These are phyloP conservation scores for Spicauda simplicius DNA, from an alignment of 2,888 invertebrate genomes.

Conservation along the genomic window DNA sequence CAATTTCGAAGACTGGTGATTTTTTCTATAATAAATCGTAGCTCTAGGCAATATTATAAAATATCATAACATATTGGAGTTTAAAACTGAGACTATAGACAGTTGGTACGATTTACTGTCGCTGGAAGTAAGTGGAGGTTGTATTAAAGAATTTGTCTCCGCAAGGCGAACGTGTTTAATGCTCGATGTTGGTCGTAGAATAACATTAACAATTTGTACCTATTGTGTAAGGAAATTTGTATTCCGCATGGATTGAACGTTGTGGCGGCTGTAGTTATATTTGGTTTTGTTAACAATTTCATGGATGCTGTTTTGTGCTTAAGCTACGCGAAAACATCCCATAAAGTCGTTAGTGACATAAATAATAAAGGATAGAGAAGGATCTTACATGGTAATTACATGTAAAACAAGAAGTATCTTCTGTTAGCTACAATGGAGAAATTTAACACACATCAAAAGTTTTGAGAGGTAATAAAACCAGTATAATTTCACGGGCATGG, in stretches of 20 bases:
- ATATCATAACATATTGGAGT: background rate
- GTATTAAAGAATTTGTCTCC: constrained; percentile 21
- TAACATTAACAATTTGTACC: constrained; percentile 21
- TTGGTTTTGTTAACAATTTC: constrained; percentile 7
- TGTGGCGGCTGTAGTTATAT: background rate
- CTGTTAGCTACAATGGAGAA: too few species aligned
- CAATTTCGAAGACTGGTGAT: too few species aligned
- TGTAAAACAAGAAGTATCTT: too few species aligned
- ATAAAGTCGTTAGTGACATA: too few species aligned
- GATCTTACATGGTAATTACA: too few species aligned
- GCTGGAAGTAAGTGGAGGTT: constrained; percentile 19
- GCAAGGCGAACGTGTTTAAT: constrained; percentile 30
- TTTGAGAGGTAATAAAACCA: too few species aligned
- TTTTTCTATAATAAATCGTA: too few species aligned
- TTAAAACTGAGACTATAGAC: background rate
- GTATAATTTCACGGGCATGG: too few species aligned
- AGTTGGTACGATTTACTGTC: background rate
- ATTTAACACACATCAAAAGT: too few species aligned
- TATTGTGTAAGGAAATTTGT: constrained; percentile 33
- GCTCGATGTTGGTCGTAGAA: constrained; percentile 2
- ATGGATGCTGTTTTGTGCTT: background rate
- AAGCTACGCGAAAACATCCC: background rate
- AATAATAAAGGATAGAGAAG: background rate
- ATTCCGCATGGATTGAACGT: constrained; percentile 16
- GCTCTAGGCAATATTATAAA: too few species aligned